Evolutionary conservation across 2,797 vertebrate genomes (phyloP).

Genomic region (Momotus momota): DNA sequence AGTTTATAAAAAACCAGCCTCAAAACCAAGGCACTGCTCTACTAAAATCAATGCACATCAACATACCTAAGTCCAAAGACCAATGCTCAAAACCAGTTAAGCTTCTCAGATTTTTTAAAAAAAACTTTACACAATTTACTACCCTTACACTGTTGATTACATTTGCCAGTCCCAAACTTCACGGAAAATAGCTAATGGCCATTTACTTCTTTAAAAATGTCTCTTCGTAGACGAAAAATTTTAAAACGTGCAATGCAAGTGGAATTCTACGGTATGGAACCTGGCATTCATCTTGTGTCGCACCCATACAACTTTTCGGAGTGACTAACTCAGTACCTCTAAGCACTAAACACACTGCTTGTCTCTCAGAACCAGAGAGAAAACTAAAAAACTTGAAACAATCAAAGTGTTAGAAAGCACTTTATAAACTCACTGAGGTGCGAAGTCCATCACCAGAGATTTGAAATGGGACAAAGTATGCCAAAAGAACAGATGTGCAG

Average conservation of each 20-base stretch:
- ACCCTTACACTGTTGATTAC: neutral
- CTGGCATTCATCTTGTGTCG: neutral
- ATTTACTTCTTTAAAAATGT: neutral
- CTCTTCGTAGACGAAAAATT: neutral
- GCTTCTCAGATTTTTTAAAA: neutral
- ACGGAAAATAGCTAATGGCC: neutral
- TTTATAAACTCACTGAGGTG: neutral
- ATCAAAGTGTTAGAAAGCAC: neutral
- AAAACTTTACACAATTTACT: neutral
- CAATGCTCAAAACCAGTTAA: neutral
- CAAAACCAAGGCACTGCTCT: neutral
- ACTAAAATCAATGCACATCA: neutral
- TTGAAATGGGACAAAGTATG: neutral
- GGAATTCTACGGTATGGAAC: neutral
- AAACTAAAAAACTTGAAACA: neutral
- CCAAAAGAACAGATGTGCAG: neutral
- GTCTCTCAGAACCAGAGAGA: neutral
- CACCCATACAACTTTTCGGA: neutral
- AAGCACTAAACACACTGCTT: neutral
- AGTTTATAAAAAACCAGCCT: neutral
- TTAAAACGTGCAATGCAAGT: accelerated
- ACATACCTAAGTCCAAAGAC: neutral
- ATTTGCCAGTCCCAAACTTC: neutral
- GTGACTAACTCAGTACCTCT: neutral
- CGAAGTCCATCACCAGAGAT: neutral